These are phyloP conservation scores for Drosophila funebris DNA, from an alignment of 1,140 invertebrate genomes.

Conservation along the genomic window DNA sequence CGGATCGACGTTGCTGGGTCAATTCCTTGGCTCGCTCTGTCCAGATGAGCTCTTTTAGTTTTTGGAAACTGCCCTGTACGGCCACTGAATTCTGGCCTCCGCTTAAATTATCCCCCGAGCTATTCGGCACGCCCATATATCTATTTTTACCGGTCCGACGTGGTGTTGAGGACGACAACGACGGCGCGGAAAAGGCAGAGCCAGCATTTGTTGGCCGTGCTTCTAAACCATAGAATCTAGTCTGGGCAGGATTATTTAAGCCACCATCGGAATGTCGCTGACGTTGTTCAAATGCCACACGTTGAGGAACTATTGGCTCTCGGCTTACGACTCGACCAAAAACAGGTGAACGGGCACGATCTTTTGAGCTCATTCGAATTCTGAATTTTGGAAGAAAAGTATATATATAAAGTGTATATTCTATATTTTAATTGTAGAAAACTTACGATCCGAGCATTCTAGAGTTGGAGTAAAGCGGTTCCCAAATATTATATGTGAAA, in stretches of 20 bases:
- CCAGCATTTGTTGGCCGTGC: conserved; percentile 28
- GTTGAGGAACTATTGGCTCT: conserved; percentile 80
- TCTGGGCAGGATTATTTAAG: conserved; percentile 25
- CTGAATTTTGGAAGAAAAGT: conserved; percentile 32
- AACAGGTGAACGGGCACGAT: conserved; percentile 84
- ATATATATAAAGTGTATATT: background rate
- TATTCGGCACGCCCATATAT: conserved; percentile 57
- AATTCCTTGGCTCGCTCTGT: conserved; percentile 88
- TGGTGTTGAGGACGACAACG: conserved; percentile 14
- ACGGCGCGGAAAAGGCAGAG: background rate
- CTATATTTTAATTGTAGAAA: background rate
- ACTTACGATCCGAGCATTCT: conserved; percentile 85
- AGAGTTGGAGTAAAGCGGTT: conserved; percentile 86
- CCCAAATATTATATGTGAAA: conserved; percentile 92
- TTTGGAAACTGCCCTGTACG: conserved; percentile 88
- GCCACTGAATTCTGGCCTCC: conserved; percentile 68
- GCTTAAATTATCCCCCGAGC: conserved; percentile 26
- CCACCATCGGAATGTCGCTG: conserved; percentile 42
- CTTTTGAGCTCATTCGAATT: conserved; percentile 50
- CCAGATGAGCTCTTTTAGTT: conserved; percentile 86
- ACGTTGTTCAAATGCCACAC: conserved; percentile 41
- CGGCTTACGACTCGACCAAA: conserved; percentile 87
- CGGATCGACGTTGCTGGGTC: conserved; percentile 86
- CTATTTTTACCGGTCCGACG: conserved; percentile 65
- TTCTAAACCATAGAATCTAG: conserved; percentile 59